Evolutionary conservation across 2,797 vertebrate species (phyloP).

Genomic region (Rhinophrynus dorsalis): DNA sequence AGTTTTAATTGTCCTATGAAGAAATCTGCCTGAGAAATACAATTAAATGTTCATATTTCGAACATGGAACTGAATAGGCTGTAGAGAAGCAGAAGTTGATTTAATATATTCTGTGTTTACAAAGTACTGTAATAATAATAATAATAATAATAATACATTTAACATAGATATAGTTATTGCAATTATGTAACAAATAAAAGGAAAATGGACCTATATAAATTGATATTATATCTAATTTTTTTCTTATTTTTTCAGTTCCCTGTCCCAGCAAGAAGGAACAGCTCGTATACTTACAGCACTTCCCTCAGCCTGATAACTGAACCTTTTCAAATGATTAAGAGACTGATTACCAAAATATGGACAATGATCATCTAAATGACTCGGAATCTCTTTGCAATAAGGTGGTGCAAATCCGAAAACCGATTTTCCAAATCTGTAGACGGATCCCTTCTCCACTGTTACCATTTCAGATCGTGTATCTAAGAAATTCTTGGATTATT

Average conservation of each 20-base stretch:
- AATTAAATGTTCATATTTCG: no score
- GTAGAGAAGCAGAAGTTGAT: no score
- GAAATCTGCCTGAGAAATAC: no score
- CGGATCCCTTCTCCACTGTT: slow-evolving; percentile 80
- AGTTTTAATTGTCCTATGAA: no score
- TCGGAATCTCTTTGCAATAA: slow-evolving; percentile 80
- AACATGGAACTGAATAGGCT: no score
- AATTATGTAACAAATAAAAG: no score
- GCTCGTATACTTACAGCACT: slow-evolving; percentile 92
- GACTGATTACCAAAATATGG: slow-evolving; percentile 63
- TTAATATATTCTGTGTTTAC: no score
- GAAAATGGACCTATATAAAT: background rate
- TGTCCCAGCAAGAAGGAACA: slow-evolving; percentile 90
- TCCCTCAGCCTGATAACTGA: slow-evolving; percentile 90
- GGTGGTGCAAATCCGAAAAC: slow-evolving; percentile 76
- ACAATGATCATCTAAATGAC: slow-evolving; percentile 66
- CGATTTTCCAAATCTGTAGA: slow-evolving; percentile 80
- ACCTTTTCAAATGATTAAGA: slow-evolving; percentile 61
- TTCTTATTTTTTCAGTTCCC: slow-evolving; percentile 79
- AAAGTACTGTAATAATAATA: no score
- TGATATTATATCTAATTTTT: slow-evolving; percentile 46
- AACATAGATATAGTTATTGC: no score
- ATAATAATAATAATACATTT: no score
- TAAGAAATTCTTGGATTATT: slow-evolving; percentile 74
- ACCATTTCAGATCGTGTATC: slow-evolving; percentile 75